These are phyloP conservation scores for Dastarcus helophoroides DNA, from an alignment of 2,888 invertebrate species.

Conservation along the genomic window DNA sequence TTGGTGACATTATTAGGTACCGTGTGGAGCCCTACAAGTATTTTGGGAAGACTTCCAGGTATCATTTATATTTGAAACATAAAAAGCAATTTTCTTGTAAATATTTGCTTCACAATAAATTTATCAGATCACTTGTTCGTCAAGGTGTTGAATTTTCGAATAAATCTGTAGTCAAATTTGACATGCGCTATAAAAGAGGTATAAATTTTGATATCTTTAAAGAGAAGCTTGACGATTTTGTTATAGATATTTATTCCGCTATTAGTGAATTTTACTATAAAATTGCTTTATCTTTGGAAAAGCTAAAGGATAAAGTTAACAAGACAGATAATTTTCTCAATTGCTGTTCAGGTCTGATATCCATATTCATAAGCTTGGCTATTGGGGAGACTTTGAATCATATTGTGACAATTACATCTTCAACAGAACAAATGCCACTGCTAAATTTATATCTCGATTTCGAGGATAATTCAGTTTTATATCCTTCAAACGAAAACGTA, in stretches of 20 bases:
- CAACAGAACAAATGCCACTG: conserved; percentile 44
- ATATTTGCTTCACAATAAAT: conserved; percentile 49
- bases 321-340: conserved; percentile 15
- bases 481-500: conserved; percentile 46
- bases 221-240: conserved; percentile 6
- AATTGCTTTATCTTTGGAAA: conserved; percentile 7
- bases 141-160: conserved; percentile 45
- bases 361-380: conserved; percentile 51
- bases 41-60: conserved; percentile 48
- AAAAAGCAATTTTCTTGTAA: conserved; percentile 44
- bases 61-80: conserved; percentile 44
- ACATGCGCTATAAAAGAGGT: conserved; percentile 7
- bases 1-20: conserved; percentile 35
- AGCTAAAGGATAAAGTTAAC: conserved; percentile 18
- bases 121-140: conserved; percentile 47
- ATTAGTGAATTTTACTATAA: no score
- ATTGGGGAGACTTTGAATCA: conserved; percentile 55
- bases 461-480: conserved; percentile 43
- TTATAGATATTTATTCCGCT: no score
- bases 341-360: conserved; percentile 35
- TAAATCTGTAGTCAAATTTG: conserved; percentile 41
- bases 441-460: conserved; percentile 47
- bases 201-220: conserved; percentile 35
- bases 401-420: conserved; percentile 44
- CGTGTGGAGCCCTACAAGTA: conserved; percentile 46